Conservation (phyloP, 2,888 invertebrate genomes). For the Pherbina coryleti region DNA sequence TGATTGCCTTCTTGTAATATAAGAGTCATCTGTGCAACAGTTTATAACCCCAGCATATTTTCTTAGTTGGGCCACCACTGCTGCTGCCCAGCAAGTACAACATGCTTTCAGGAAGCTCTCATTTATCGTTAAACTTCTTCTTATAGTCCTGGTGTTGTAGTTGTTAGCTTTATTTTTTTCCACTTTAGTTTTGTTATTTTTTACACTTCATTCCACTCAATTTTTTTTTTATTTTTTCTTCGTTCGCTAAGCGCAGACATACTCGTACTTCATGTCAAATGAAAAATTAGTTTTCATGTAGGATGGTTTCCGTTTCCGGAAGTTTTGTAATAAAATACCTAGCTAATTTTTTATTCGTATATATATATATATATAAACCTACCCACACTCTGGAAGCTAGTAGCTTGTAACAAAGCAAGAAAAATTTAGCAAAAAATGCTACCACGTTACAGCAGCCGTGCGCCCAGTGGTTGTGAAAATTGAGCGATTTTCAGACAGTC, state of each 20-base stretch:
- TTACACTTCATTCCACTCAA: neutral
- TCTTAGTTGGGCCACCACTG: too few species aligned
- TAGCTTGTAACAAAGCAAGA: too few species aligned
- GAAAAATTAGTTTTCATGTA: conserved; percentile 32
- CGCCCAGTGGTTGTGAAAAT: neutral
- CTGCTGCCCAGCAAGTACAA: neutral
- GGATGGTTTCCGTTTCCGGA: conserved; percentile 1
- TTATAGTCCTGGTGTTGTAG: neutral
- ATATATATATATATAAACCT: neutral
- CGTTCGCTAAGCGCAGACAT: conserved; percentile 18
- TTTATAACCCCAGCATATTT: too few species aligned
- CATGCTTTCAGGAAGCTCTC: neutral
- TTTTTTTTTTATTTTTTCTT: conserved; percentile 17
- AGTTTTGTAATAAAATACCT: neutral
- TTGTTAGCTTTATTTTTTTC: too few species aligned
- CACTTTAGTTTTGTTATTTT: conserved; percentile 23
- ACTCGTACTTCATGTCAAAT: conserved; percentile 19
- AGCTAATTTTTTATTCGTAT: neutral
- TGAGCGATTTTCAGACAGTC: neutral
- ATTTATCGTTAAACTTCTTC: conserved; percentile 13
- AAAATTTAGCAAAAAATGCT: too few species aligned
- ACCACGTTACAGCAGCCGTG: too few species aligned
- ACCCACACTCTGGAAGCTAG: too few species aligned
- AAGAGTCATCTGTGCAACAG: too few species aligned
- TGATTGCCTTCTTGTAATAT: too few species aligned